Conservation (phyloP, 1,140 invertebrate species). For the Carposina sasakii region DNA sequence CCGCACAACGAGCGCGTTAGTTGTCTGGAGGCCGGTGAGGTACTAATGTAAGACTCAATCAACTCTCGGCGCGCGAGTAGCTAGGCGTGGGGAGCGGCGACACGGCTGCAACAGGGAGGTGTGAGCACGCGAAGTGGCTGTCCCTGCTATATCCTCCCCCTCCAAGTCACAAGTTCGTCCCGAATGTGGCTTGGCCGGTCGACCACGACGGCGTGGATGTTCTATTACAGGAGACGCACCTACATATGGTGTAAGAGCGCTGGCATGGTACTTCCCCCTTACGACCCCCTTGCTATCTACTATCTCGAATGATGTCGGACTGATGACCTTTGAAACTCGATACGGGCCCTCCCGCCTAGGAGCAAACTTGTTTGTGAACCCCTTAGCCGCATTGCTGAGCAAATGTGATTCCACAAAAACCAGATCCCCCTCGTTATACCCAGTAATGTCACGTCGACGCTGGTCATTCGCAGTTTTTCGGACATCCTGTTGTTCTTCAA, state of each 20-base stretch:
- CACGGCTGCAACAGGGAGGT: too few relatives aligned
- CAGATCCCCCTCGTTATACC: constrained; percentile 14
- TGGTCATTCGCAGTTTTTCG: constrained; percentile 10
- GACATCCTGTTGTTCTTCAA: constrained; percentile 13
- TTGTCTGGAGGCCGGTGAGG: too few relatives aligned
- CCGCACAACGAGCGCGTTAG: too few relatives aligned
- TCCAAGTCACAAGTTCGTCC: background rate
- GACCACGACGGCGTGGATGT: too few relatives aligned
- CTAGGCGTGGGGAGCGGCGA: too few relatives aligned
- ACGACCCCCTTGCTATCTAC: background rate
- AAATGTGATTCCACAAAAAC: constrained; percentile 24
- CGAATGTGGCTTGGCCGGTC: too few relatives aligned
- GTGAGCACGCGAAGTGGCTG: too few relatives aligned
- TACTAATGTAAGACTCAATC: too few relatives aligned
- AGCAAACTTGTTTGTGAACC: constrained; percentile 26
- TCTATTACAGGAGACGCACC: too few relatives aligned
- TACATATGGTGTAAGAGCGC: background rate
- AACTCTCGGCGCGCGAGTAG: too few relatives aligned
- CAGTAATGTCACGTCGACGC: background rate
- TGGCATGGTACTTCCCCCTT: constrained; percentile 1
- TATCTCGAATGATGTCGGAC: constrained; percentile 27
- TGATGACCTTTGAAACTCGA: constrained; percentile 21
- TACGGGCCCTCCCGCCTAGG: constrained; percentile 33
- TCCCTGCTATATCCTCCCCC: background rate
- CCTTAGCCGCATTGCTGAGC: constrained; percentile 18